Conservation (phyloP, 2,797 vertebrate species). For the Takifugu ocellatus region DNA sequence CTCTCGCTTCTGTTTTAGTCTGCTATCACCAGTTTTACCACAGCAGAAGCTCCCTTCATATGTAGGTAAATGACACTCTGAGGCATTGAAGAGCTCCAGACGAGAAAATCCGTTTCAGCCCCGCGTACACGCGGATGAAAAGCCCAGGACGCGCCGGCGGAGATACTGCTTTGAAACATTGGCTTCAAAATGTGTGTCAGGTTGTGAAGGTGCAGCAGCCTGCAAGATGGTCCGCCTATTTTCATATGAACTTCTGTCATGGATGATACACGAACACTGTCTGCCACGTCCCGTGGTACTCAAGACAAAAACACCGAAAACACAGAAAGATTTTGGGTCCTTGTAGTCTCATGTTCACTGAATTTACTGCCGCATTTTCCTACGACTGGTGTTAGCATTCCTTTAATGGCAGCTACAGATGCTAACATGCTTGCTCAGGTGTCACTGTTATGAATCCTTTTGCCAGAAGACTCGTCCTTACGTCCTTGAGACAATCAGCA, state of each 20-base stretch:
- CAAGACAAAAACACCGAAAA: too few relatives aligned
- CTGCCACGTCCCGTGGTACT: too few relatives aligned
- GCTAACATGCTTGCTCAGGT: conserved; percentile 27
- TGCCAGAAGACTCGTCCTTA: conserved; percentile 14
- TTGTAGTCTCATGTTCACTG: not conserved
- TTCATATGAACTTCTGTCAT: conserved; percentile 5
- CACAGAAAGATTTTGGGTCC: not conserved
- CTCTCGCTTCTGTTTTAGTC: conserved; percentile 13
- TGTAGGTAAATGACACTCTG: conserved; percentile 43
- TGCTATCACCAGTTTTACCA: conserved; percentile 13
- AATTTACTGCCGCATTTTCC: too few relatives aligned
- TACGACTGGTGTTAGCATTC: not conserved
- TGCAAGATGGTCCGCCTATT: conserved; percentile 11
- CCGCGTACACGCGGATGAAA: conserved; percentile 9
- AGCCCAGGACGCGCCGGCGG: conserved; percentile 29
- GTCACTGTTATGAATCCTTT: conserved; percentile 21
- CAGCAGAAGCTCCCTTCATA: conserved; percentile 9
- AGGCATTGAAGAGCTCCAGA: conserved; percentile 34
- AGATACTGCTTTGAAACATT: conserved; percentile 42
- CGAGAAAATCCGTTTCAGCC: conserved; percentile 34
- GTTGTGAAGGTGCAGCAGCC: conserved; percentile 30
- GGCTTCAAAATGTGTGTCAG: conserved; percentile 40
- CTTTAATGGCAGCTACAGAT: conserved; percentile 45
- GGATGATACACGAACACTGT: not conserved
- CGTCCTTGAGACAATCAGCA: too few relatives aligned